A percentile compares a stretch with the other conserved stretches of the same genome.
Evolutionary conservation across 2,888 invertebrate species (phyloP).

Genomic region (Lampropteryx suffumata): DNA sequence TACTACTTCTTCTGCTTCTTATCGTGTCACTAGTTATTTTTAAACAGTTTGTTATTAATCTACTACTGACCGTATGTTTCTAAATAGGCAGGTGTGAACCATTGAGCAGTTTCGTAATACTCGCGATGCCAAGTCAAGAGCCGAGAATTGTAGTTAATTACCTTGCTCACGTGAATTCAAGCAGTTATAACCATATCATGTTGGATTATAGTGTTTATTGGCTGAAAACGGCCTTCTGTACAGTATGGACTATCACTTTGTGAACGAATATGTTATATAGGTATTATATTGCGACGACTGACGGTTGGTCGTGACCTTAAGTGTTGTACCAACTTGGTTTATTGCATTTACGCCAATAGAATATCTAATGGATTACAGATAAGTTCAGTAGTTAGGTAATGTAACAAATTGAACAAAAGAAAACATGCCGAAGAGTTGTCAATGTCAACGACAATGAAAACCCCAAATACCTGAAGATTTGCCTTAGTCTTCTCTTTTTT

Average conservation of each 20-base stretch:
- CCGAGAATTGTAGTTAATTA: neutral
- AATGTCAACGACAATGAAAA: too few relatives aligned
- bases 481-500: too few relatives aligned
- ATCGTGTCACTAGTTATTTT: too few relatives aligned
- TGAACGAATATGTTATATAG: conserved; percentile 9
- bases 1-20: too few relatives aligned
- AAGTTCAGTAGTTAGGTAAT: neutral
- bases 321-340: conserved; percentile 11
- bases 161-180: conserved; percentile 25
- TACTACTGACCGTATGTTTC: too few relatives aligned
- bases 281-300: conserved; percentile 9
- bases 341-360: conserved; percentile 15
- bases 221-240: conserved; percentile 27
- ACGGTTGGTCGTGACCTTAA: conserved; percentile 22
- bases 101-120: too few relatives aligned
- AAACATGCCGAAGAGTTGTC: neutral
- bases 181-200: conserved; percentile 27
- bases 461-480: too few relatives aligned
- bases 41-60: too few relatives aligned
- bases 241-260: conserved; percentile 18
- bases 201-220: conserved; percentile 22
- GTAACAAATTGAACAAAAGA: neutral
- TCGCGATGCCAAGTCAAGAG: conserved; percentile 1
- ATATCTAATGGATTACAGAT: conserved; percentile 16
- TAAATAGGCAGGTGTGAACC: too few relatives aligned